These are phyloP conservation scores for Drosophila kurseongensis DNA, from an alignment of 1,140 invertebrate species.

Conservation along the genomic window DNA sequence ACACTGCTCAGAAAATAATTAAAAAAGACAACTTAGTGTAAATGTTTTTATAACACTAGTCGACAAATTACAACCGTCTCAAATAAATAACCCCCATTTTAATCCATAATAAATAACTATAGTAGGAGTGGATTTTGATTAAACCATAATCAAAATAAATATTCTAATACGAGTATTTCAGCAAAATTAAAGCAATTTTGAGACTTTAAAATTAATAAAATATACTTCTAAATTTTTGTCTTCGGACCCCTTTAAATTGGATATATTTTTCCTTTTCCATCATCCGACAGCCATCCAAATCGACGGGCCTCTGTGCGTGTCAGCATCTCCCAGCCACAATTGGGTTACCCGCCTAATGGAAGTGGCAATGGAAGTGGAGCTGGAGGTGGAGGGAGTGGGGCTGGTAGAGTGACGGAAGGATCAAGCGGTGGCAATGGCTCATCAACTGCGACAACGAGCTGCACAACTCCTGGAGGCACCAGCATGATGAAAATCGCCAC, in stretches of 20 bases:
- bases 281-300: conserved; percentile 71
- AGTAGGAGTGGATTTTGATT: too few species aligned
- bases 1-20: too few species aligned
- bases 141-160: too few species aligned
- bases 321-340: conserved; percentile 72
- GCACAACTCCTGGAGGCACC: conserved; percentile 50
- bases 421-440: conserved; percentile 75
- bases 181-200: too few species aligned
- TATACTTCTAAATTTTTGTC: neutral
- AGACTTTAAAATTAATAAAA: neutral
- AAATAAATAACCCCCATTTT: too few species aligned
- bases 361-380: conserved; percentile 28
- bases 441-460: conserved; percentile 71
- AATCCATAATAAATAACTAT: too few species aligned
- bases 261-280: neutral
- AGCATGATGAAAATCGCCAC: conserved; percentile 60
- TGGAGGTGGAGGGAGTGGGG: conserved; percentile 5
- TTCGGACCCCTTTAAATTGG: neutral
- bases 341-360: conserved; percentile 67
- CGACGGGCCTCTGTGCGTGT: conserved; percentile 75
- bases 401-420: neutral
- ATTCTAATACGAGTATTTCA: too few species aligned
- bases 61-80: too few species aligned
- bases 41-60: too few species aligned
- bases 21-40: too few species aligned